phyloP scores from a whole-genome alignment of 2,113 vertebrate genomes.

The Vulpes vulpes region DNA sequence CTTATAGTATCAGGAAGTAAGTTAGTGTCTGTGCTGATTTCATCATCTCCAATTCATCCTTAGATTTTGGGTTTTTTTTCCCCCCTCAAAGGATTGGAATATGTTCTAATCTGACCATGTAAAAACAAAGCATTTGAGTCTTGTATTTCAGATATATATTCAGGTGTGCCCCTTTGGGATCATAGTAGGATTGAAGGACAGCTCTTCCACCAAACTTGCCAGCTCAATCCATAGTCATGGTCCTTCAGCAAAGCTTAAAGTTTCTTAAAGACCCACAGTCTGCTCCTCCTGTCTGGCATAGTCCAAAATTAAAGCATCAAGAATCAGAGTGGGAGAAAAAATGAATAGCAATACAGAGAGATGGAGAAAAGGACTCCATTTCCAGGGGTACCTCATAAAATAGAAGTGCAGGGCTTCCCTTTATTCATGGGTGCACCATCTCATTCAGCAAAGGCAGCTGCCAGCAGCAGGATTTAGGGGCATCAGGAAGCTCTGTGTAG shows the following conservation, averaged over 20 bases:
- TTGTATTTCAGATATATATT: background rate
- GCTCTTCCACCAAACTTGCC: background rate
- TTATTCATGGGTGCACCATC: no score
- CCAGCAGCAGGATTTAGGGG: background rate
- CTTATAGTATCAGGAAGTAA: background rate
- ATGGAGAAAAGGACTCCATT: background rate
- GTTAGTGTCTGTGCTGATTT: background rate
- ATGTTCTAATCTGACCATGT: background rate
- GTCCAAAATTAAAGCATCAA: background rate
- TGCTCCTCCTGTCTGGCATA: background rate
- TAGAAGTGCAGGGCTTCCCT: background rate
- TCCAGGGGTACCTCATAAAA: no score
- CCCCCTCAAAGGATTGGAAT: background rate
- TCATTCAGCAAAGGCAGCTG: background rate
- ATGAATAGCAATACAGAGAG: background rate
- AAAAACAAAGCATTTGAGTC: background rate
- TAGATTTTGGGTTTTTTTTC: background rate
- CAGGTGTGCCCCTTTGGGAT: no score
- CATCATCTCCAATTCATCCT: background rate
- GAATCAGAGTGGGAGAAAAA: background rate
- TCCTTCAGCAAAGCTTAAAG: background rate
- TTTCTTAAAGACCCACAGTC: background rate
- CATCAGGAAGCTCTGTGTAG: background rate
- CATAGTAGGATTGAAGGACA: background rate
- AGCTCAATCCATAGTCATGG: accelerated